These are phyloP conservation scores for Aleiodes leptofemur DNA, from an alignment of 2,888 invertebrate genomes.

Conservation along the genomic window DNA sequence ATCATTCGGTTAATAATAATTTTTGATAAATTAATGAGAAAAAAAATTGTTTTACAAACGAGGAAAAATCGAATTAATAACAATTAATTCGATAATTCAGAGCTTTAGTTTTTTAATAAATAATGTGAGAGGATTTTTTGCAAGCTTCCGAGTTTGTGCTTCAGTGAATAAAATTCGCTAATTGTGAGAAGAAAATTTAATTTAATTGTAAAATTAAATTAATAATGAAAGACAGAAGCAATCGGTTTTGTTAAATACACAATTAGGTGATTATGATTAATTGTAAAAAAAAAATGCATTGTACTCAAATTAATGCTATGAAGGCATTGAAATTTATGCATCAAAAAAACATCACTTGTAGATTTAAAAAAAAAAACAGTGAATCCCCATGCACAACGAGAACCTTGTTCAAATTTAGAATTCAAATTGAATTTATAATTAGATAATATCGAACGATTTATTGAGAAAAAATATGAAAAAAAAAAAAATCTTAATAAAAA, in stretches of 20 bases:
- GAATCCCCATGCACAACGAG: conserved; percentile 25
- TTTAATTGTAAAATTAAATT: not conserved
- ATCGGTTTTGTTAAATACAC: not conserved
- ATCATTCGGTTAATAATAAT: not conserved
- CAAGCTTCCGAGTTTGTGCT: conserved; percentile 47
- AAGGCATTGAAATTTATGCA: conserved; percentile 23
- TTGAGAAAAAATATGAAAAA: too few species aligned
- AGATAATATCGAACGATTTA: conserved; percentile 3
- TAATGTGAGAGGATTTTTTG: conserved; percentile 27
- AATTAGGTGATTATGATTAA: conserved; percentile 18
- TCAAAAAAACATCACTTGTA: conserved; percentile 22
- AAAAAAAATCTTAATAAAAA: not conserved
- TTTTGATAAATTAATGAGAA: too few species aligned
- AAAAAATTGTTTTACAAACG: not conserved
- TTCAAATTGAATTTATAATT: conserved; percentile 28
- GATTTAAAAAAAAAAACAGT: conserved; percentile 11
- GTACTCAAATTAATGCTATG: conserved; percentile 22
- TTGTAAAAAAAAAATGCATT: conserved; percentile 12
- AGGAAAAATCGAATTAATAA: conserved; percentile 10
- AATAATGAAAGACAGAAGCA: not conserved
- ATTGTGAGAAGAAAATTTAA: not conserved
- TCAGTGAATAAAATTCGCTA: not conserved
- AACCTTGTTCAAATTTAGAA: conserved; percentile 32
- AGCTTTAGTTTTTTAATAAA: conserved; percentile 38
- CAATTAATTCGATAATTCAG: conserved; percentile 35